A percentile compares a stretch with the other conserved stretches of the same genome.
phyloP scores from a whole-genome alignment of 2,797 vertebrate genomes.

The Halcyon smyrnensis region DNA sequence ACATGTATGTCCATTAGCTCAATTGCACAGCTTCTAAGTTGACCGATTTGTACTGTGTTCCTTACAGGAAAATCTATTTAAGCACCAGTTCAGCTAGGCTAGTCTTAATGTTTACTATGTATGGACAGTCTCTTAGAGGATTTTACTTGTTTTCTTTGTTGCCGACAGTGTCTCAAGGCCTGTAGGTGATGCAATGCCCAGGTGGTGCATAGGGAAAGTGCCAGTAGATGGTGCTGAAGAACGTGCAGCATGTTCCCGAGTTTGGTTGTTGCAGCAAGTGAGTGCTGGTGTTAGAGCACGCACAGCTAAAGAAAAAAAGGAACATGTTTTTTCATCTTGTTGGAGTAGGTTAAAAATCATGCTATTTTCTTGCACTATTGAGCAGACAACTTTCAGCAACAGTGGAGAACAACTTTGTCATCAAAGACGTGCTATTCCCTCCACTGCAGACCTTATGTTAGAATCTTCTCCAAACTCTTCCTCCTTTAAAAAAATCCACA shows the following conservation, averaged over 20 bases:
- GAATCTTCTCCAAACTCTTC: background rate
- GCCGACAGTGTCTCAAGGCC: too few relatives aligned
- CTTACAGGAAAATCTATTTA: background rate
- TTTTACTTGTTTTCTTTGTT: background rate
- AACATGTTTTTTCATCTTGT: background rate
- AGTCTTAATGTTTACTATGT: background rate
- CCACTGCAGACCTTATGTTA: background rate
- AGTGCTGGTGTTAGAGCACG: background rate
- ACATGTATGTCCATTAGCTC: background rate
- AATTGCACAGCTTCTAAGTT: background rate
- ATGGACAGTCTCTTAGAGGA: background rate
- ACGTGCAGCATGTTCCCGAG: background rate
- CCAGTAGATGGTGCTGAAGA: slow-evolving; percentile 63
- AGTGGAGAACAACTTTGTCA: background rate
- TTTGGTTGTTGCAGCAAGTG: background rate
- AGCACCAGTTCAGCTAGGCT: background rate
- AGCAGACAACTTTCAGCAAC: background rate
- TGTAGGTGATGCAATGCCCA: background rate
- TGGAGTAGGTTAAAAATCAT: background rate
- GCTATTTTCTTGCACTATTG: background rate
- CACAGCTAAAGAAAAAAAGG: background rate
- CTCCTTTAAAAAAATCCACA: background rate
- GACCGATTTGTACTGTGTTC: background rate
- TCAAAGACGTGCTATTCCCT: background rate
- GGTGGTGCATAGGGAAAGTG: background rate